A percentile compares a stretch with the other conserved stretches of the same genome.
Evolutionary conservation across 2,888 invertebrate genomes (phyloP).

Genomic region (Cryptophagus acutangulus): DNA sequence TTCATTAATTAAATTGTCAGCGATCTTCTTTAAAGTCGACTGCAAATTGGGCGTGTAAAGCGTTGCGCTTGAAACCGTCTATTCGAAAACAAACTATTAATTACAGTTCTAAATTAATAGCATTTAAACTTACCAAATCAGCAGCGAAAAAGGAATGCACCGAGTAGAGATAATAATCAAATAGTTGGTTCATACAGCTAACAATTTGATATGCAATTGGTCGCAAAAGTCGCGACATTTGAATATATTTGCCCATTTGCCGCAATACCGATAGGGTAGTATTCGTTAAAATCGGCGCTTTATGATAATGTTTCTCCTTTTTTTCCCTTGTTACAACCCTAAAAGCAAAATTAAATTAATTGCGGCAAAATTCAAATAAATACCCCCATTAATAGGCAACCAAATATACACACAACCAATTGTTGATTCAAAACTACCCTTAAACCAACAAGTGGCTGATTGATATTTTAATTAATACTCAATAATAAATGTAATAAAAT

Average conservation of each 20-base stretch:
- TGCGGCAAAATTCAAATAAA: too few relatives aligned
- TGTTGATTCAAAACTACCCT: too few relatives aligned
- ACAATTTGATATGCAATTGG: slow-evolving; percentile 89
- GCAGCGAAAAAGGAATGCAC: slow-evolving; percentile 82
- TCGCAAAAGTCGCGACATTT: slow-evolving; percentile 84
- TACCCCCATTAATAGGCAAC: too few relatives aligned
- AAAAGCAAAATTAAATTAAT: slow-evolving; percentile 1
- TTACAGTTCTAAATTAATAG: slow-evolving; percentile 6
- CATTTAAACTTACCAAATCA: slow-evolving; percentile 56
- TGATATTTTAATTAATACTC: neutral
- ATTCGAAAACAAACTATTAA: slow-evolving; percentile 26
- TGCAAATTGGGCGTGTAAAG: slow-evolving; percentile 67
- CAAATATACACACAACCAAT: too few relatives aligned
- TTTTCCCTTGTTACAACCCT: slow-evolving; percentile 17
- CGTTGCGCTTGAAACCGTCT: slow-evolving; percentile 51
- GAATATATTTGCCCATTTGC: slow-evolving; percentile 86
- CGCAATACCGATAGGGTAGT: slow-evolving; percentile 85
- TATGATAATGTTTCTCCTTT: slow-evolving; percentile 40
- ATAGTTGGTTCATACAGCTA: slow-evolving; percentile 84
- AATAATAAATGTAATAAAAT: too few relatives aligned
- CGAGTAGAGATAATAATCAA: slow-evolving; percentile 88
- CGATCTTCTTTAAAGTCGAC: slow-evolving; percentile 70
- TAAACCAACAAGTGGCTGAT: too few relatives aligned
- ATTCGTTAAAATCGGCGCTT: slow-evolving; percentile 73
- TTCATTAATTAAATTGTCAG: slow-evolving; percentile 60